These are phyloP conservation scores for Oreochromis grahami DNA, from an alignment of 2,797 vertebrate genomes.

Conservation along the genomic window DNA sequence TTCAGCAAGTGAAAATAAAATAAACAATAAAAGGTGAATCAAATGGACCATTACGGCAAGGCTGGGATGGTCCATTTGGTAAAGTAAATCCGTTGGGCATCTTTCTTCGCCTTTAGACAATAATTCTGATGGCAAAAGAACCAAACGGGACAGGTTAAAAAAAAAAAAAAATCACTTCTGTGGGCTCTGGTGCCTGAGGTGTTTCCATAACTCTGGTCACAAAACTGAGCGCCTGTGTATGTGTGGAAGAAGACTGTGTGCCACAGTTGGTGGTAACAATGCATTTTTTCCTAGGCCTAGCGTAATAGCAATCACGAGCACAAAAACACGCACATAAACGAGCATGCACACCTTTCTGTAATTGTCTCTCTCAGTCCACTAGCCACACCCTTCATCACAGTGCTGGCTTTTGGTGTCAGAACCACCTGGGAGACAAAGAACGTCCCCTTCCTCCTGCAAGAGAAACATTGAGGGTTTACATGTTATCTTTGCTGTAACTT, in stretches of 20 bases:
- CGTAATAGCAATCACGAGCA: background rate
- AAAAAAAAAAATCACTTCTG: slow-evolving; percentile 12
- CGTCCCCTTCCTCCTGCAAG: slow-evolving; percentile 91
- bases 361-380: slow-evolving; percentile 98
- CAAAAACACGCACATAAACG: background rate
- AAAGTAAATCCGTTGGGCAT: no score
- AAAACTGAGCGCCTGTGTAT: background rate
- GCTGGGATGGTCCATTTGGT: no score
- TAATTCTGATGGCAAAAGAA: no score
- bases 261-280: background rate
- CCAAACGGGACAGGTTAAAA: no score
- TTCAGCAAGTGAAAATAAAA: no score
- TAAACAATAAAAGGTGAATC: no score
- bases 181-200: background rate
- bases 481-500: background rate
- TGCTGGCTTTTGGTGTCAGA: slow-evolving; percentile 96
- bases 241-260: background rate
- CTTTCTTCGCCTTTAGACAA: no score
- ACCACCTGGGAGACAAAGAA: slow-evolving; percentile 99
- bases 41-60: no score
- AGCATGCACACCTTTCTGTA: slow-evolving; percentile 82
- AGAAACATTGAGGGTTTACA: background rate
- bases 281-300: background rate
- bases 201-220: background rate
- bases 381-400: slow-evolving; percentile 94